phyloP scores from a whole-genome alignment of 2,113 vertebrate genomes.

The Tetrax tetrax region DNA sequence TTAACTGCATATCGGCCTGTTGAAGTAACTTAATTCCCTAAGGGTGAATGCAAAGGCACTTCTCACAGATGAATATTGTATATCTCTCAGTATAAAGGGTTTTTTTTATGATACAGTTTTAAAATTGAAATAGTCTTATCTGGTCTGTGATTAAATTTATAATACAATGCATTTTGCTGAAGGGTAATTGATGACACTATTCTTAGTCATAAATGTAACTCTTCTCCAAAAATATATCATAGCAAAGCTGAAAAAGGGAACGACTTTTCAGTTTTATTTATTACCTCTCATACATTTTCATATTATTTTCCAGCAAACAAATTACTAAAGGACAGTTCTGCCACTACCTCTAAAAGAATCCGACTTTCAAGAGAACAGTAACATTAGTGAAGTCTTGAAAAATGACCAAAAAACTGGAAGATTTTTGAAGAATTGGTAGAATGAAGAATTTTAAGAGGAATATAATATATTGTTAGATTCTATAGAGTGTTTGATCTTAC shows the following conservation, averaged over 20 bases:
- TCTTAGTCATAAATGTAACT: conserved; percentile 47
- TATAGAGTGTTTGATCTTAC: background rate
- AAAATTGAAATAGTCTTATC: conserved; percentile 24
- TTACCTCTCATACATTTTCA: background rate
- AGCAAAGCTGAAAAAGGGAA: background rate
- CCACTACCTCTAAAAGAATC: background rate
- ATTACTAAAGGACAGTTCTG: background rate
- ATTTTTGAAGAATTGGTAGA: too few species aligned
- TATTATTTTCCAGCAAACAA: conserved; percentile 31
- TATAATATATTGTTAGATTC: background rate
- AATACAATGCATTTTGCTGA: conserved; percentile 23
- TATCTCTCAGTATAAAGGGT: background rate
- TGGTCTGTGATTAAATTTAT: conserved; percentile 9
- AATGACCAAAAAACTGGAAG: background rate
- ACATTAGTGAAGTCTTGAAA: background rate
- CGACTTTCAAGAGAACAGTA: background rate
- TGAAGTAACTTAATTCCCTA: background rate
- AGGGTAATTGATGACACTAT: conserved; percentile 16
- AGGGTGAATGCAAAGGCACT: background rate
- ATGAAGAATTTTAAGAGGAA: background rate
- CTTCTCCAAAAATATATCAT: conserved; percentile 25
- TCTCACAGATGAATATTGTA: background rate
- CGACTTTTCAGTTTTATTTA: conserved; percentile 9
- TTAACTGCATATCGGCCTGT: background rate
- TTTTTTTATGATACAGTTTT: background rate